A percentile compares a stretch with the other conserved stretches of the same genome.
phyloP scores from a whole-genome alignment of 2,797 vertebrate species.

The Hemitrygon akajei region DNA sequence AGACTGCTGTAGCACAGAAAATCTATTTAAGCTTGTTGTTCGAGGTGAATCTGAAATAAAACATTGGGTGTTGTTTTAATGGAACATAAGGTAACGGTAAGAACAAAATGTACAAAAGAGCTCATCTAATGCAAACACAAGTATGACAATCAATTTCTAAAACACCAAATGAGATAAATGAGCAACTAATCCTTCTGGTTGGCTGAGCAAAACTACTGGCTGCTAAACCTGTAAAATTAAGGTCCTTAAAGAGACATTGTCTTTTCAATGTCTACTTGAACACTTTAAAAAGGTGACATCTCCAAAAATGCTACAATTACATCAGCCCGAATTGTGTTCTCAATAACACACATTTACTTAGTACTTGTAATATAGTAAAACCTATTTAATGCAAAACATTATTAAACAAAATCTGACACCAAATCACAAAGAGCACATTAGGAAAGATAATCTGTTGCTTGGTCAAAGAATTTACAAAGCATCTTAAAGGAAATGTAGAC shows the following conservation, averaged over 20 bases:
- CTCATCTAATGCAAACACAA: neutral
- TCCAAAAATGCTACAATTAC: neutral
- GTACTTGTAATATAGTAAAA: no score
- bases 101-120: neutral
- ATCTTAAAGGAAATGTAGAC: no score
- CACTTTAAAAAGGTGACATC: neutral
- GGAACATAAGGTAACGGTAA: neutral
- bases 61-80: neutral
- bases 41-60: constrained; percentile 70
- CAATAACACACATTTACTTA: no score
- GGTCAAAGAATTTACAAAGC: no score
- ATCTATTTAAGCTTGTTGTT: constrained; percentile 83
- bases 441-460: no score
- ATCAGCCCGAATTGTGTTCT: neutral
- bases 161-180: neutral
- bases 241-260: neutral
- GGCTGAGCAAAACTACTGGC: neutral
- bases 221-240: neutral
- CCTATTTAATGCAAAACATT: no score
- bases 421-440: no score
- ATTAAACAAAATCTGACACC: no score
- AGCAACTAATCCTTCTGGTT: neutral
- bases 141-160: neutral
- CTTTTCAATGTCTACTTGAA: neutral
- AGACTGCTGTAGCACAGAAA: constrained; percentile 81